Evolutionary conservation across 1,140 invertebrate genomes (phyloP), one percentile per base, ranked within the genome.

Genomic region (Drosophila truncata): DNA sequence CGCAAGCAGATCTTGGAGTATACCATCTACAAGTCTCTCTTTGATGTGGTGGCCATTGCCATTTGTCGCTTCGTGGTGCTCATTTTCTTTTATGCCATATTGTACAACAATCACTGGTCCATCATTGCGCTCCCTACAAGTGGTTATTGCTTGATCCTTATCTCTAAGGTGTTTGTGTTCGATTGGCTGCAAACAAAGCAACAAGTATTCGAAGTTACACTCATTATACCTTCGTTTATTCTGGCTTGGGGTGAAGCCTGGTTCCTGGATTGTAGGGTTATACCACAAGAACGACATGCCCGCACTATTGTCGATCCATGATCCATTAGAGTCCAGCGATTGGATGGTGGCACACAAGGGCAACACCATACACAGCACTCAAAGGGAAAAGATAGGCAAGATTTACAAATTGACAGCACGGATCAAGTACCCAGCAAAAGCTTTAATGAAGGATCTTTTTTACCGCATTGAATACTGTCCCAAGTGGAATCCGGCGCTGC

Each of bases 181-280:
- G 94, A 96, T 82, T 97, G 96, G 96, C 93, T 94, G 2, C 93
- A 94, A 63, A 94, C 95, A 8, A 94, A 93, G 5, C 95, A 97
- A 91, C 96, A 96, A 59, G 96, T 97, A 52, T 97, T 97, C 92
- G 95, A 96, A 93, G 97, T 97, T 44, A 94, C 97, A 64, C 93
- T 97, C 3, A 95, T 98, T 23, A 93, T 97, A 57, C 94, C 94
- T 0, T 97, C 97, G 10, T 98, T 97, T 93, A 94, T 97, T 4
- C 79, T 98, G 31, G 94, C 96, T n/a, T 98, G 97, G 97, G 95
- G 95, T 8, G 97, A 97, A 93, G 96, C 96, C 16, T 98, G 97
- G 97, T 97, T 97, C 91, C 94, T 97, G 59, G 97, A 97, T 93
- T 97, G 96, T 92, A 94, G 96, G 79, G 97, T 97, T 14, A 93